A percentile compares a stretch with the other conserved stretches of the same genome.
These are phyloP conservation scores for Lycaon pictus DNA, from an alignment of 2,113 vertebrate genomes.

Conservation along the genomic window DNA sequence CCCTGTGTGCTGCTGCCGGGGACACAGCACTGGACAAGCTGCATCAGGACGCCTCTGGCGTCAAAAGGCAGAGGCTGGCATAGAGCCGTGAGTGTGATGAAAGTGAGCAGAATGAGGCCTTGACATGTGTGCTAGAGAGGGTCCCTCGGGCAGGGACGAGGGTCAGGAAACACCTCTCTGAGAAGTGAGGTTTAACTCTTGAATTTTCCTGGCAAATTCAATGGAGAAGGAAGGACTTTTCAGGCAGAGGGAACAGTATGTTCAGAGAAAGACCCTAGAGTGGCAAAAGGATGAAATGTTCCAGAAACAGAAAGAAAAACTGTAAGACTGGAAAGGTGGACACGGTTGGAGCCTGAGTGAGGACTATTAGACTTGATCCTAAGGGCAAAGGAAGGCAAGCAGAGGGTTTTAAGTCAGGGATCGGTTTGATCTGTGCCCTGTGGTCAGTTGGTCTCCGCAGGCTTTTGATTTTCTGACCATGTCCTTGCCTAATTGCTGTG, in stretches of 20 bases:
- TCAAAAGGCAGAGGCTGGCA: not conserved
- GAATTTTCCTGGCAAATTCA: not conserved
- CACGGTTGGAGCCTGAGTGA: not conserved
- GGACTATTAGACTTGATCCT: not conserved
- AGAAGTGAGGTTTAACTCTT: not conserved
- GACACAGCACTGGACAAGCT: not conserved
- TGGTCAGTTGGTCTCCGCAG: not conserved
- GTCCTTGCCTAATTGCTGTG: not conserved
- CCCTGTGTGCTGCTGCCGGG: not conserved
- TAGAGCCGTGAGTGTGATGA: rapidly evolving
- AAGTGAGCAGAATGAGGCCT: not conserved
- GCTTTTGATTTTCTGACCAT: not conserved
- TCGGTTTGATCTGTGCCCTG: not conserved
- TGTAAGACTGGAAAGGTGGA: not conserved
- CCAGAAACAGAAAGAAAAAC: conserved; percentile 29
- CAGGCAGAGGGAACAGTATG: not conserved
- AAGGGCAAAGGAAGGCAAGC: not conserved
- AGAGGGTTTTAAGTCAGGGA: not conserved
- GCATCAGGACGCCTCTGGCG: not conserved
- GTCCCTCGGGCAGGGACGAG: rapidly evolving
- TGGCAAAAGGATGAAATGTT: not conserved
- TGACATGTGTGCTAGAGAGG: too few species aligned
- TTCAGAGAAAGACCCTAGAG: not conserved
- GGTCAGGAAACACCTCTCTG: not conserved
- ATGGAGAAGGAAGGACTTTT: not conserved